A percentile compares a stretch with the other conserved stretches of the same genome.
Conservation (phyloP, 2,113 vertebrate genomes). For the Paradisaea rubra region DNA sequence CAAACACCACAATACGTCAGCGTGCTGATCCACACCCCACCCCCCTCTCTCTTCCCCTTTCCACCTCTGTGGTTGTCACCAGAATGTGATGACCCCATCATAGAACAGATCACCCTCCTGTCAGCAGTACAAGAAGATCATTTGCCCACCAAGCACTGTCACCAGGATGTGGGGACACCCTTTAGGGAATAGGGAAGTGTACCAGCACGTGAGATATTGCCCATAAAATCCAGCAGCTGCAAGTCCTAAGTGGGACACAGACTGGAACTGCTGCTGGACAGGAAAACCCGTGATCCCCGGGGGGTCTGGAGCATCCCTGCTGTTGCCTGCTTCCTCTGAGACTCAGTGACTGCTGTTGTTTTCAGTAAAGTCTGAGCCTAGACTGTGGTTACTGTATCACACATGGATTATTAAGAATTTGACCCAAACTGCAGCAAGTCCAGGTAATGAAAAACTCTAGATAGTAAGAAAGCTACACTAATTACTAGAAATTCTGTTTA, state of each 20-base stretch:
- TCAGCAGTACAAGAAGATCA: neutral
- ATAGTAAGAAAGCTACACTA: neutral
- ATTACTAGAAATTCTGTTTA: neutral
- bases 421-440: neutral
- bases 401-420: neutral
- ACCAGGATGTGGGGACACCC: neutral
- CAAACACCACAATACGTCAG: neutral
- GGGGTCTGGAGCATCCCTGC: neutral
- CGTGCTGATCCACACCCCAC: rapidly evolving
- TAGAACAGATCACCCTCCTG: neutral
- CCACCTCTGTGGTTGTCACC: neutral
- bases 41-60: neutral
- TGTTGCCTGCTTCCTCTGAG: neutral
- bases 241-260: neutral
- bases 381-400: neutral
- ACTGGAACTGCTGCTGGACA: neutral
- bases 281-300: rapidly evolving
- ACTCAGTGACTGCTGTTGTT: neutral
- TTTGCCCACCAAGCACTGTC: neutral
- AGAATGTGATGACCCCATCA: rapidly evolving
- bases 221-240: neutral
- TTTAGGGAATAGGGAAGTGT: neutral
- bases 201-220: neutral
- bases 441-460: neutral
- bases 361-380: neutral